These are phyloP conservation scores for Clarias batrachus DNA, from an alignment of 2,113 vertebrate species.

Conservation along the genomic window DNA sequence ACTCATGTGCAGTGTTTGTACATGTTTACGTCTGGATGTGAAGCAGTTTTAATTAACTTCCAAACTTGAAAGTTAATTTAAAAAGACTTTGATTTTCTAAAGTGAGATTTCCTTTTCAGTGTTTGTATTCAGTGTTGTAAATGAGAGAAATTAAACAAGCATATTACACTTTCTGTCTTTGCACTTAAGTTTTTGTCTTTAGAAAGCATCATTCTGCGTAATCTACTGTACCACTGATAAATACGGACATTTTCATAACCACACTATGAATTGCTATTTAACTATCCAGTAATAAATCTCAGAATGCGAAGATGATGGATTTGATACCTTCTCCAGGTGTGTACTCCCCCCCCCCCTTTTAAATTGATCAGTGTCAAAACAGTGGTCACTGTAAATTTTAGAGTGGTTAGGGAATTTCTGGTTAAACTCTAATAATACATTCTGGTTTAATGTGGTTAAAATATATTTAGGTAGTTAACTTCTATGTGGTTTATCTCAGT, in stretches of 20 bases:
- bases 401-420: not conserved
- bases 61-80: not conserved
- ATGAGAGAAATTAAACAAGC: not conserved
- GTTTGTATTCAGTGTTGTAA: not conserved
- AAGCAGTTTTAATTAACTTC: not conserved
- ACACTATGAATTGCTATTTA: not conserved
- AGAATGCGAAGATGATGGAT: not conserved
- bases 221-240: not conserved
- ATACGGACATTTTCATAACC: not conserved
- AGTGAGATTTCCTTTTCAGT: not conserved
- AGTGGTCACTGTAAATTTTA: not conserved
- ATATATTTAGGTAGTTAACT: not conserved
- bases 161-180: not conserved
- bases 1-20: not conserved
- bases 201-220: not conserved
- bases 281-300: not conserved
- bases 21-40: not conserved
- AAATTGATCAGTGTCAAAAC: not conserved
- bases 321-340: not conserved
- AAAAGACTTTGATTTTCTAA: not conserved
- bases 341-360: not conserved
- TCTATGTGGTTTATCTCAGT: not conserved
- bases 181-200: not conserved
- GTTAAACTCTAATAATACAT: not conserved
- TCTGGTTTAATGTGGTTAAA: not conserved